Percentiles rank a stretch among this genome's conserved stretches.
These are phyloP conservation scores for Drosophila merina DNA, from an alignment of 2,888 invertebrate species.

Conservation along the genomic window DNA sequence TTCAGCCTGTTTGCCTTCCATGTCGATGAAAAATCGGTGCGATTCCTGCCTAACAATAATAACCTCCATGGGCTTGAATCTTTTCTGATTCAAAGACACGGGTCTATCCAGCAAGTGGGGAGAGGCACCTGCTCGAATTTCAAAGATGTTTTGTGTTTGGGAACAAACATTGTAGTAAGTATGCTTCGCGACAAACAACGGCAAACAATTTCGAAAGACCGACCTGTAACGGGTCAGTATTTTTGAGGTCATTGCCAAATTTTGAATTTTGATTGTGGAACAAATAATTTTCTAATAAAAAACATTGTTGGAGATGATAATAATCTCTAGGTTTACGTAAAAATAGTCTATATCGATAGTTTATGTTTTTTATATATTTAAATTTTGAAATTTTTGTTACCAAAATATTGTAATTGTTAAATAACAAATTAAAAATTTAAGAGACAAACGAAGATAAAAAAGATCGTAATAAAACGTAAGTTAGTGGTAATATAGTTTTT, in stretches of 20 bases:
- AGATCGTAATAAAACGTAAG: no score
- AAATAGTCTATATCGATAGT: not conserved
- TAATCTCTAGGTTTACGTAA: not conserved
- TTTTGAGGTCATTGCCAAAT: not conserved
- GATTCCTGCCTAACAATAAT: not conserved
- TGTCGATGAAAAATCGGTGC: not conserved
- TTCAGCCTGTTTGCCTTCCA: not conserved
- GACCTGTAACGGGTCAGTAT: not conserved
- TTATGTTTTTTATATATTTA: no score
- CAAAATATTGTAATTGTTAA: no score
- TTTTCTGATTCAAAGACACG: not conserved
- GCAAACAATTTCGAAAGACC: not conserved
- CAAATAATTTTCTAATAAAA: not conserved
- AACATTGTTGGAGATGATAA: not conserved
- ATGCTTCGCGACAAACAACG: no score
- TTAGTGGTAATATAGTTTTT: no score
- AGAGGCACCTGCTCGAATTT: not conserved
- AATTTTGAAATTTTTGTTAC: no score
- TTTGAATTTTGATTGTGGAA: not conserved
- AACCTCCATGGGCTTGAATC: not conserved
- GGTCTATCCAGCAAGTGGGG: not conserved
- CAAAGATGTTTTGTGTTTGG: not conserved
- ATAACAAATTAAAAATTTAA: no score
- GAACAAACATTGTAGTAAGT: not conserved
- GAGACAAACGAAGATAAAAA: no score